Conservation (phyloP, 1,140 invertebrate genomes). For the Lepidurus arcticus region DNA sequence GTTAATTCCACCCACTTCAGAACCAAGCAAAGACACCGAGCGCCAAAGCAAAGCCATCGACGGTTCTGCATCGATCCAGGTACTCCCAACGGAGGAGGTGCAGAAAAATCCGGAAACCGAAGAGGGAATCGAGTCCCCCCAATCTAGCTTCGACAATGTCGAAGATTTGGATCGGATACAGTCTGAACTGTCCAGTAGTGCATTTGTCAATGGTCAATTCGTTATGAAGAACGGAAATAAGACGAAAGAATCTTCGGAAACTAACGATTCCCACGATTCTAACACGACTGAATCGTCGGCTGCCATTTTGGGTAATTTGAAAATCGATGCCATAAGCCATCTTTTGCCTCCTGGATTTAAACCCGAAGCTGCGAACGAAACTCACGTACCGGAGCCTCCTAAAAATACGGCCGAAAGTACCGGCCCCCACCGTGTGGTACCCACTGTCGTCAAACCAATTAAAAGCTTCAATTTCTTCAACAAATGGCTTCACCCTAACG, state of each 20-base stretch:
- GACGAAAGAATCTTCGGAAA: background rate
- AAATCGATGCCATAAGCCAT: slow-evolving; percentile 47
- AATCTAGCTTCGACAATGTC: slow-evolving; percentile 72
- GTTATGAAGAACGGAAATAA: background rate
- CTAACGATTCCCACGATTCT: background rate
- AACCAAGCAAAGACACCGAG: slow-evolving; percentile 27
- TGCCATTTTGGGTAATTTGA: slow-evolving; percentile 24
- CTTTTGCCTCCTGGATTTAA: slow-evolving; percentile 37
- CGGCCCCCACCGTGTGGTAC: slow-evolving; percentile 43
- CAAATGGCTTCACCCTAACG: slow-evolving; percentile 33
- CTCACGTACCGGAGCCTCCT: slow-evolving; percentile 1
- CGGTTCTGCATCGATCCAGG: background rate
- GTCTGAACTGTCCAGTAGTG: slow-evolving; percentile 68
- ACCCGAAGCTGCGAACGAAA: background rate
- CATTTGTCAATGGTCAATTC: slow-evolving; percentile 55
- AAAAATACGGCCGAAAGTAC: too few species aligned
- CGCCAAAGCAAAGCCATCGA: slow-evolving; percentile 29
- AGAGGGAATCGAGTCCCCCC: slow-evolving; percentile 38
- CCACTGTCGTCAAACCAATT: slow-evolving; percentile 59
- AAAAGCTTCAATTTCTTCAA: slow-evolving; percentile 32
- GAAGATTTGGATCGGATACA: slow-evolving; percentile 76
- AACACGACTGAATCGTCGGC: slow-evolving; percentile 22
- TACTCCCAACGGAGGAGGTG: background rate
- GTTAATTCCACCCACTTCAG: slow-evolving; percentile 42
- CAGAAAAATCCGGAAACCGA: background rate